Percentiles rank a stretch among this genome's conserved stretches.
Evolutionary conservation across 2,113 vertebrate species (phyloP).

Genomic region (Barbus barbus): DNA sequence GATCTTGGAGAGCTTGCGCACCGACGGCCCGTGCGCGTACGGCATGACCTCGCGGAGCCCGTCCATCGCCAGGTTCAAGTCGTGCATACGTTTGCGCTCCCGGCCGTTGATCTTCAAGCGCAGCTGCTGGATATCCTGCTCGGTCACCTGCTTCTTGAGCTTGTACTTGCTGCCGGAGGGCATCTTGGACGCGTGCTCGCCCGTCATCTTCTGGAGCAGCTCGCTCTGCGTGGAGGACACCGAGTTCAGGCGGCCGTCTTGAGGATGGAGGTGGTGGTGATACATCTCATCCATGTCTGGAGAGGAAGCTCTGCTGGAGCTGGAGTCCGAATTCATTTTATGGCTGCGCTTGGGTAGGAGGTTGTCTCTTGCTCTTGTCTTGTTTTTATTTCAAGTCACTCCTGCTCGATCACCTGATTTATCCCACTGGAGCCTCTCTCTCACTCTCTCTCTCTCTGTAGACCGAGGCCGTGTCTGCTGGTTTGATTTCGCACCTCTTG

Average conservation of each 20-base stretch:
- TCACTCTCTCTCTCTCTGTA: neutral
- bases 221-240: slow-evolving; percentile 93
- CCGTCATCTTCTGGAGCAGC: slow-evolving; percentile 82
- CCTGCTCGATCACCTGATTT: slow-evolving; percentile 69
- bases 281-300: slow-evolving; percentile 97
- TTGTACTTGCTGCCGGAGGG: slow-evolving; percentile 88
- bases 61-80: slow-evolving; percentile 98
- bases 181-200: slow-evolving; percentile 81
- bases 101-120: slow-evolving; percentile 97
- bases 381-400: slow-evolving; percentile 56
- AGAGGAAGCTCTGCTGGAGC: slow-evolving; percentile 97
- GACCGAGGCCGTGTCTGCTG: slow-evolving; percentile 30
- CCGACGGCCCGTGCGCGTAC: slow-evolving; percentile 97
- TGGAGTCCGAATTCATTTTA: slow-evolving; percentile 99
- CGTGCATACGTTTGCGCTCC: slow-evolving; percentile 97
- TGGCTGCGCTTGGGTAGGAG: slow-evolving; percentile 74
- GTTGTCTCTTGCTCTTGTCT: slow-evolving; percentile 73
- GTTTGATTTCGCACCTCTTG: slow-evolving; percentile 59
- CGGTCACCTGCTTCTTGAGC: slow-evolving; percentile 94
- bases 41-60: slow-evolving; percentile 98
- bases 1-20: slow-evolving; percentile 98
- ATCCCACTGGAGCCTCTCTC: neutral
- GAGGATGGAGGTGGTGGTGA: slow-evolving; percentile 71
- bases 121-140: slow-evolving; percentile 93
- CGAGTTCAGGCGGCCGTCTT: slow-evolving; percentile 80